These are phyloP conservation scores for Drosophila melanica DNA, from an alignment of 1,140 invertebrate species.

Conservation along the genomic window DNA sequence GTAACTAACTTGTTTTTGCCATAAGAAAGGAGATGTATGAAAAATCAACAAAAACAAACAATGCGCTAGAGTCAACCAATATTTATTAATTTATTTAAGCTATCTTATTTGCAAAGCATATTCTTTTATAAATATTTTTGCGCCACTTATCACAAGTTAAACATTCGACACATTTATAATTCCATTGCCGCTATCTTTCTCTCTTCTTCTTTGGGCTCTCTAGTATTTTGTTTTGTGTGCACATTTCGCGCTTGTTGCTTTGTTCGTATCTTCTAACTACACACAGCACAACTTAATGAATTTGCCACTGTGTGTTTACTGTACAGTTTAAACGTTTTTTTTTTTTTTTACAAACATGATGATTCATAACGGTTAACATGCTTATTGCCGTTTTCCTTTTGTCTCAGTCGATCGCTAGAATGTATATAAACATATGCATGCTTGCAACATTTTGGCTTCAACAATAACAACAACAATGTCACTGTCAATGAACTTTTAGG, in stretches of 20 bases:
- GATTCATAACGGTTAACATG: slow-evolving; percentile 47
- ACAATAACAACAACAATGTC: slow-evolving; percentile 8
- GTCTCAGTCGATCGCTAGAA: slow-evolving; percentile 8
- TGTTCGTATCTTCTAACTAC: slow-evolving; percentile 54
- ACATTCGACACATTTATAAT: slow-evolving; percentile 46
- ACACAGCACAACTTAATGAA: slow-evolving; percentile 44
- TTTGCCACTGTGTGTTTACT: slow-evolving; percentile 37
- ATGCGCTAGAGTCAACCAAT: not conserved
- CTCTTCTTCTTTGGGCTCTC: not conserved
- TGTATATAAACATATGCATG: not conserved
- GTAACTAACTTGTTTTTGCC: slow-evolving; percentile 37
- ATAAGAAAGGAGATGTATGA: not conserved
- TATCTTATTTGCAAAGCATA: slow-evolving; percentile 46
- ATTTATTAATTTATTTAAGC: slow-evolving; percentile 52
- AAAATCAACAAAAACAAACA: slow-evolving; percentile 20
- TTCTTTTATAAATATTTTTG: slow-evolving; percentile 34
- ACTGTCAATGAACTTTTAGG: slow-evolving; percentile 52
- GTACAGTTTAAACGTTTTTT: slow-evolving; percentile 13
- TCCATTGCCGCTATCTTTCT: slow-evolving; percentile 16
- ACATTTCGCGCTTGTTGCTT: slow-evolving; percentile 37
- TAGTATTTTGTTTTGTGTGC: slow-evolving; percentile 14
- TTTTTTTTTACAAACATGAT: not conserved
- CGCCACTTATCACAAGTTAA: slow-evolving; percentile 52
- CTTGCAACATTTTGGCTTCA: slow-evolving; percentile 34
- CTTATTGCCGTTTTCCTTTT: slow-evolving; percentile 29